Evolutionary conservation across 2,797 vertebrate genomes (phyloP).

Genomic region (Notoglanidium macrostoma): DNA sequence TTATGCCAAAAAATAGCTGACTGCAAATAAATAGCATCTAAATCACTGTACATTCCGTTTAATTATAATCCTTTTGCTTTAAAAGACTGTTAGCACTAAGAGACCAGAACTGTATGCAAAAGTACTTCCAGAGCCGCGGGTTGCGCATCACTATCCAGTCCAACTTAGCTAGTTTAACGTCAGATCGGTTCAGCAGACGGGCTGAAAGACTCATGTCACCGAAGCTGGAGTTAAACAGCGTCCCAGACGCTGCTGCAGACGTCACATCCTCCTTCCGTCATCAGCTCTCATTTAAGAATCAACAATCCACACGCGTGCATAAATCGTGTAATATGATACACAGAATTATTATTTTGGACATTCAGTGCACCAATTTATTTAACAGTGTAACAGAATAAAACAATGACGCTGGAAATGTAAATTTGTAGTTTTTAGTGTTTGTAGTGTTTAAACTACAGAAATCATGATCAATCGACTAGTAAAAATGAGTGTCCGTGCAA

Average conservation of each 20-base stretch:
- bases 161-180: too few species aligned
- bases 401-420: too few species aligned
- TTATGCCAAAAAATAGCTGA: slow-evolving; percentile 18
- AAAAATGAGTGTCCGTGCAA: not conserved
- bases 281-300: not conserved
- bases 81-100: not conserved
- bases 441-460: not conserved
- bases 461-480: not conserved
- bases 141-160: not conserved
- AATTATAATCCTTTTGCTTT: not conserved
- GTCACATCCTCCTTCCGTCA: not conserved
- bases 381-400: not conserved
- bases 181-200: too few species aligned
- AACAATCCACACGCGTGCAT: not conserved
- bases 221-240: not conserved
- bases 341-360: not conserved
- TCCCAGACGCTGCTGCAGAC: not conserved
- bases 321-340: not conserved
- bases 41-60: not conserved
- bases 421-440: too few species aligned
- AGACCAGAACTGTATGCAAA: not conserved
- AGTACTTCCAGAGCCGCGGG: not conserved
- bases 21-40: not conserved
- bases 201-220: too few species aligned
- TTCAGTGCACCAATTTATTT: not conserved